A percentile compares a stretch with the other conserved stretches of the same genome.
phyloP scores from a whole-genome alignment of 37 sponge, comb jelly and placozoan species.

The Ianthella basta region DNA sequence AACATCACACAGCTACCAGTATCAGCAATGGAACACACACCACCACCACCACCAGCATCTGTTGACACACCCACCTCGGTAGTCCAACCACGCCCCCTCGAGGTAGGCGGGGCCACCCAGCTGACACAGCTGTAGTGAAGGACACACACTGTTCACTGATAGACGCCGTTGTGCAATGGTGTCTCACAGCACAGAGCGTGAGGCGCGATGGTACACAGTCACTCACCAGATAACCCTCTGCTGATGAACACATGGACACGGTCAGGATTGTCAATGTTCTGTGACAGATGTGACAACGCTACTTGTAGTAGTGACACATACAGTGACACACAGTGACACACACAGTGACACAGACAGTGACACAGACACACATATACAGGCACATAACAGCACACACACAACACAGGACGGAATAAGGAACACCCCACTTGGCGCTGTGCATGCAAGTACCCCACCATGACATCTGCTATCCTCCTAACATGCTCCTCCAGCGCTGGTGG shows the following conservation, averaged over 20 bases:
- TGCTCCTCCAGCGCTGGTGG: slow-evolving; percentile 54
- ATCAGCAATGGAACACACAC: too few relatives aligned
- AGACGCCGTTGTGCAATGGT: too few relatives aligned
- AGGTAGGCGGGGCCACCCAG: slow-evolving; percentile 47
- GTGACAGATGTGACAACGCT: background rate
- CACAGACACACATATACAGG: too few relatives aligned
- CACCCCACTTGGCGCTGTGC: too few relatives aligned
- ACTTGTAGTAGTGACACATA: background rate
- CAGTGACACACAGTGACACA: too few relatives aligned
- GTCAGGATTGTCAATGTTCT: slow-evolving; percentile 48
- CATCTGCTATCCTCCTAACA: slow-evolving; percentile 53
- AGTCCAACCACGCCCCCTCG: slow-evolving; percentile 65
- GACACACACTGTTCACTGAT: too few relatives aligned
- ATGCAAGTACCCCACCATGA: slow-evolving; percentile 46
- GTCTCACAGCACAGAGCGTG: background rate
- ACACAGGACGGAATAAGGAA: too few relatives aligned
- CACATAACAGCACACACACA: background rate
- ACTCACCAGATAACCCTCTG: slow-evolving; percentile 48
- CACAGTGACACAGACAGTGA: background rate
- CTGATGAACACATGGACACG: slow-evolving; percentile 54
- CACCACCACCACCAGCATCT: too few relatives aligned
- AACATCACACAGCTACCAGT: background rate
- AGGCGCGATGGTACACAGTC: background rate
- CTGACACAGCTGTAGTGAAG: slow-evolving; percentile 29
- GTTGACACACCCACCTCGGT: slow-evolving; percentile 50